Base-by-base conservation (phyloP, 1,140 invertebrate genomes). In the Magallana ariakensis region DNA sequence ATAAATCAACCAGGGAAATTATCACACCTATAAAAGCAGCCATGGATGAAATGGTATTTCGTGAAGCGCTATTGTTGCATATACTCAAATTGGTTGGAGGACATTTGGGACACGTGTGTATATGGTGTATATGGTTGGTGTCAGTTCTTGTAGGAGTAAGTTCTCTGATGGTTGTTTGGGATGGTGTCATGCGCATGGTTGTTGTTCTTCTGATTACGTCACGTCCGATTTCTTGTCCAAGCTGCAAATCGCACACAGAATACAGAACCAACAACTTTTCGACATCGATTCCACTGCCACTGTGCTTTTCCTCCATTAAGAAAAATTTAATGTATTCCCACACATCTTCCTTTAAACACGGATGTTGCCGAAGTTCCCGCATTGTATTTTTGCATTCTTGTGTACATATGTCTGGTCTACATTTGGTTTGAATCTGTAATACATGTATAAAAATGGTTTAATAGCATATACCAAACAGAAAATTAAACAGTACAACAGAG, bases 241-340 rank as follows among this genome's bases (percentile, higher is more conserved):
- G 80, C 54, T 82, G 46, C 7, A 82, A 54, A 55, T 82, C 80
- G 54, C 80, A 82, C 46, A 56, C 46, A 82, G 80, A 19, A 56
- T 82, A 82, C 6, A 56, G 16, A 16, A 56, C 80, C 22, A 82
- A 10, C 10, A 82, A 55, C 54, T 82, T 82, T 22, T 82, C 80
- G 10, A 56, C 80, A n/a, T 82, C 80, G 15, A 55, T 54, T 7
- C 80, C 80, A 3, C 19, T n/a, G 53, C 54, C 16, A n/a, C 80
- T 53, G 11, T n/a, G 80, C 46, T 82, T 82, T 56, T 82, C 80
- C 53, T 10, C 54, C 46, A 55, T 54, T 16, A 56, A 82, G 46
- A 82, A 55, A n/a, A 56, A 82, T 82, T 82, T 82, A 26, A 82
- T 53, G 16, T 82, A 82, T 82, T 82, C 80, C 80, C 80, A 82